phyloP scores from a whole-genome alignment of 2,888 invertebrate genomes.

The Lycophotia porphyrea region DNA sequence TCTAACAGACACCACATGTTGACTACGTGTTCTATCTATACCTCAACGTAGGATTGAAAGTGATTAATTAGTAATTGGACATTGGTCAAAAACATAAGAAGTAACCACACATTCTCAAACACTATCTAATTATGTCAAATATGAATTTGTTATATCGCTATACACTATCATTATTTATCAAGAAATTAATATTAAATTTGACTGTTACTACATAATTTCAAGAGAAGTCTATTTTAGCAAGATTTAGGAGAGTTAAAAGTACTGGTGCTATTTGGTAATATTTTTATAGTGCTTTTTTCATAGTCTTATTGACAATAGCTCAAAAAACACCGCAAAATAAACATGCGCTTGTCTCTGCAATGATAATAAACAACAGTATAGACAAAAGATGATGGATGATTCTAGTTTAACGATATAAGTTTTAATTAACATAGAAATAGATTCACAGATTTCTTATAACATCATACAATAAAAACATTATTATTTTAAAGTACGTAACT shows the following conservation, averaged over 20 bases:
- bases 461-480: background rate
- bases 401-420: background rate
- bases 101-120: background rate
- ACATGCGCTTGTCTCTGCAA: background rate
- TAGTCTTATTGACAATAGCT: background rate
- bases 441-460: background rate
- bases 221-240: background rate
- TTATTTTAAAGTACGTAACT: background rate
- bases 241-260: background rate
- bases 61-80: background rate
- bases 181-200: background rate
- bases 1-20: background rate
- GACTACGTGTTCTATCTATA: background rate
- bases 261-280: background rate
- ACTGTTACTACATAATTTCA: background rate
- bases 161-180: constrained; percentile 6
- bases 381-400: background rate
- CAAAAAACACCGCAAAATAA: background rate
- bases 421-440: background rate
- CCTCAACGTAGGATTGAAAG: background rate
- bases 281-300: background rate
- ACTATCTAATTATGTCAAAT: background rate
- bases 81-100: constrained; percentile 9
- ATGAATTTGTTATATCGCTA: background rate
- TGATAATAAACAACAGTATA: background rate